These are phyloP conservation scores for Alethe castanea DNA, from an alignment of 2,113 vertebrate species.

Conservation along the genomic window DNA sequence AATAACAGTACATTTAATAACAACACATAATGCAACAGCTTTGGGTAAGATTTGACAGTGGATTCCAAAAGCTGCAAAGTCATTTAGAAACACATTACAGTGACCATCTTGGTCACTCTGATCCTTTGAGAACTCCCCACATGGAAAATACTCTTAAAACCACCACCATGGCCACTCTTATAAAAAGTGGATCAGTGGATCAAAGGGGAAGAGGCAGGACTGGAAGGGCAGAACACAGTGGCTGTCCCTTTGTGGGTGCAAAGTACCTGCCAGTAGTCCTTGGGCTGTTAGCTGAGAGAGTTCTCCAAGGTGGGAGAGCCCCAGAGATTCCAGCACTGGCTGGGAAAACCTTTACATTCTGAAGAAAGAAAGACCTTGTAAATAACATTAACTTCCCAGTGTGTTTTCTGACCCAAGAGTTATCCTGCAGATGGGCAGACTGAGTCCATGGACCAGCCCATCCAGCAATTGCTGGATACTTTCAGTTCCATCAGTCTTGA, in stretches of 20 bases:
- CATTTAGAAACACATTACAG: not conserved
- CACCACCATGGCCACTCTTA: not conserved
- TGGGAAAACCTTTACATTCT: not conserved
- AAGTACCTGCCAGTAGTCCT: not conserved
- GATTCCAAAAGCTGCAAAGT: not conserved
- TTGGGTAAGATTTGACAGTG: not conserved
- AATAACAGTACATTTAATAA: not conserved
- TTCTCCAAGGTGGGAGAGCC: not conserved
- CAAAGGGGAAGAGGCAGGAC: not conserved
- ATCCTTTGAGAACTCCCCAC: not conserved
- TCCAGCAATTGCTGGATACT: not conserved
- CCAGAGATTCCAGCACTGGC: not conserved
- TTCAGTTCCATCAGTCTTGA: not conserved
- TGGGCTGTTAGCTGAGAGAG: not conserved
- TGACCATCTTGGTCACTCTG: not conserved
- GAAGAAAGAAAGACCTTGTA: not conserved
- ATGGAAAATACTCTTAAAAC: not conserved
- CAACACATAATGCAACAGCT: conserved; percentile 6
- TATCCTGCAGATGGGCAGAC: not conserved
- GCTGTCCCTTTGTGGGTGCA: not conserved
- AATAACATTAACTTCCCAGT: not conserved
- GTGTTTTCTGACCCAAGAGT: not conserved
- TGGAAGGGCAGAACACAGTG: not conserved
- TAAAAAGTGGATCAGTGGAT: not conserved
- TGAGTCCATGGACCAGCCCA: not conserved